Percentiles rank a stretch among this genome's conserved stretches.
Conservation (phyloP, 2,888 invertebrate genomes). For the Ichneumoninae sp. region DNA sequence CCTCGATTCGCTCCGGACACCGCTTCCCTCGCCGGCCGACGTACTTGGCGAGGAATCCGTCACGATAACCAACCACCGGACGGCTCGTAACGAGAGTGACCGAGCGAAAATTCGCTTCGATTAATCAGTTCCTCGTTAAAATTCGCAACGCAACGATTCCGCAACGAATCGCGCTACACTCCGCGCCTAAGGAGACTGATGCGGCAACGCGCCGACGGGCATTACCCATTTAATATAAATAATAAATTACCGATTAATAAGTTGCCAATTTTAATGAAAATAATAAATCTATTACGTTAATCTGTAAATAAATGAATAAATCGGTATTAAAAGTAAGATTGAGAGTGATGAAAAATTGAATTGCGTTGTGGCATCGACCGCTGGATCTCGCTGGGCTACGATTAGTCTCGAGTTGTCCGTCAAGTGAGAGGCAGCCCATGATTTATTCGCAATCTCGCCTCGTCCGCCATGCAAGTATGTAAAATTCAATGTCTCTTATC, state of each 20-base stretch:
- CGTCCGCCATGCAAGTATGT: slow-evolving; percentile 25
- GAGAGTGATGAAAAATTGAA: background rate
- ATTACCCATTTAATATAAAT: background rate
- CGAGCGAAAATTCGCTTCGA: background rate
- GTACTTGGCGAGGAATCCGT: background rate
- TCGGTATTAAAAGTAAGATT: background rate
- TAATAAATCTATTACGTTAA: background rate
- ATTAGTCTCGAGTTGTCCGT: slow-evolving; percentile 11
- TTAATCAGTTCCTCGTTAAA: slow-evolving; percentile 34
- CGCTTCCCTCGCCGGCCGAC: background rate
- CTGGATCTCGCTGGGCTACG: background rate
- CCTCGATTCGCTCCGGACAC: background rate
- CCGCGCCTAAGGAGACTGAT: background rate
- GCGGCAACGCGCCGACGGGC: no score
- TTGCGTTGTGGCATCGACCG: background rate
- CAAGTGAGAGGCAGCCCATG: slow-evolving; percentile 11
- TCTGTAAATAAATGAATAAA: background rate
- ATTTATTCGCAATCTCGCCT: slow-evolving; percentile 10
- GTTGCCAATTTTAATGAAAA: background rate
- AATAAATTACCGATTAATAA: background rate
- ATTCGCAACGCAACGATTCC: slow-evolving; percentile 20
- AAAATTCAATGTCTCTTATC: slow-evolving; percentile 41
- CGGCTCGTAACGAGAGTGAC: slow-evolving; percentile 1
- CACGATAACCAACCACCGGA: slow-evolving; percentile 20
- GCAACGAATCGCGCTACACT: slow-evolving; percentile 19